Evolutionary conservation across 1,140 invertebrate species (phyloP).

Genomic region (silkworm (Bombyx mori)): DNA sequence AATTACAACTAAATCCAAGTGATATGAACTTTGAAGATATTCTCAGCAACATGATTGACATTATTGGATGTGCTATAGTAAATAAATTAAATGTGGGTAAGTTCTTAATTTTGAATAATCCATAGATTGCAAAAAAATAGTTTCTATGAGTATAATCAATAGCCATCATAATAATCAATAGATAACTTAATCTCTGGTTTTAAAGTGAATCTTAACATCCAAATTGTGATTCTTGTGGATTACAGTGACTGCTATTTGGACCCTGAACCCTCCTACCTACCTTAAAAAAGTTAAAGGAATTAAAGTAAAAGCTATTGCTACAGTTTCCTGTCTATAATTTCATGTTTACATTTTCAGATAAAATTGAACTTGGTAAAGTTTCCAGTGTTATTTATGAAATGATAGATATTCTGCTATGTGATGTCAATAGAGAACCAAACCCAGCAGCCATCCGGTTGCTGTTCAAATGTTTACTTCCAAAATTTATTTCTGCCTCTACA

Average conservation of each 20-base stretch:
- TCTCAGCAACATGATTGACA: constrained; percentile 46
- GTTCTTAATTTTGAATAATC: constrained; percentile 3
- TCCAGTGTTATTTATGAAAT: constrained; percentile 43
- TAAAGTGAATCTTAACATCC: too few relatives aligned
- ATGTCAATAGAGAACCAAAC: constrained; percentile 29
- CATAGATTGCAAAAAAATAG: too few relatives aligned
- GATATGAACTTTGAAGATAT: constrained; percentile 66
- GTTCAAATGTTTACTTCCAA: constrained; percentile 50
- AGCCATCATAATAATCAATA: too few relatives aligned
- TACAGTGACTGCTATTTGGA: too few relatives aligned
- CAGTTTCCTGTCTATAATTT: too few relatives aligned
- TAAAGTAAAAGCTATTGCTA: too few relatives aligned
- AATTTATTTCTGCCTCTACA: constrained; percentile 43
- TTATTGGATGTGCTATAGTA: constrained; percentile 45
- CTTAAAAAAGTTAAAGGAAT: too few relatives aligned
- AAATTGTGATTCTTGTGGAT: too few relatives aligned
- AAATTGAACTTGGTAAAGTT: constrained; percentile 25
- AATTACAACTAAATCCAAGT: constrained; percentile 34
- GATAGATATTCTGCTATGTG: constrained; percentile 43
- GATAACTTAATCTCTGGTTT: too few relatives aligned
- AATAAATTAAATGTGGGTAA: constrained; percentile 54
- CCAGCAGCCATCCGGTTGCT: constrained; percentile 34
- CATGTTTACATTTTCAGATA: constrained; percentile 3
- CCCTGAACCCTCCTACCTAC: too few relatives aligned
- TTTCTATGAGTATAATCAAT: too few relatives aligned